phyloP scores from a whole-genome alignment of 2,113 vertebrate genomes.

The Anas platyrhynchos region DNA sequence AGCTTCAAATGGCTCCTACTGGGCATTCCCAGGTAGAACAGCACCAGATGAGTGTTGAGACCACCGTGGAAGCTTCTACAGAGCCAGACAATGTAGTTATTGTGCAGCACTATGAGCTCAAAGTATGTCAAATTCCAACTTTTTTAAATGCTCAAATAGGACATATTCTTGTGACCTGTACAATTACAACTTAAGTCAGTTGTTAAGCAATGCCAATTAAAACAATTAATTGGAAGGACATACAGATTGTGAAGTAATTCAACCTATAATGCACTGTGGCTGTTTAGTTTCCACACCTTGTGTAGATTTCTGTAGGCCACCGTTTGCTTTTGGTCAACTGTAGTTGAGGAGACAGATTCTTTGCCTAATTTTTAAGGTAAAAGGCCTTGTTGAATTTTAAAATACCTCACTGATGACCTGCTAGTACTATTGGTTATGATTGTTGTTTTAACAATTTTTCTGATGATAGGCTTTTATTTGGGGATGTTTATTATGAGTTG shows the following conservation, averaged over 20 bases:
- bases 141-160: not conserved
- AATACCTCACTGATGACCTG: no score
- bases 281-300: not conserved
- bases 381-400: no score
- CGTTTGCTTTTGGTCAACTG: not conserved
- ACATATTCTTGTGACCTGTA: not conserved
- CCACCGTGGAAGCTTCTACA: slow-evolving; percentile 66
- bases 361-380: no score
- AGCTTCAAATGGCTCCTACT: slow-evolving; percentile 68
- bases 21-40: slow-evolving; percentile 76
- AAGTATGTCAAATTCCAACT: slow-evolving; percentile 71
- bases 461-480: not conserved
- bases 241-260: not conserved
- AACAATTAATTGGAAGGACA: not conserved
- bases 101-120: slow-evolving; percentile 82
- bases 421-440: no score
- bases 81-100: slow-evolving; percentile 74
- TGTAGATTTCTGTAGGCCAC: not conserved
- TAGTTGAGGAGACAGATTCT: not conserved
- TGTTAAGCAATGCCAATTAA: not conserved
- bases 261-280: not conserved
- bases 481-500: no score
- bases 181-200: not conserved
- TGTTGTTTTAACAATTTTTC: not conserved
- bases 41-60: slow-evolving; percentile 76